phyloP scores from a whole-genome alignment of 2,888 invertebrate genomes.

The Oxyteleia sp. region DNA sequence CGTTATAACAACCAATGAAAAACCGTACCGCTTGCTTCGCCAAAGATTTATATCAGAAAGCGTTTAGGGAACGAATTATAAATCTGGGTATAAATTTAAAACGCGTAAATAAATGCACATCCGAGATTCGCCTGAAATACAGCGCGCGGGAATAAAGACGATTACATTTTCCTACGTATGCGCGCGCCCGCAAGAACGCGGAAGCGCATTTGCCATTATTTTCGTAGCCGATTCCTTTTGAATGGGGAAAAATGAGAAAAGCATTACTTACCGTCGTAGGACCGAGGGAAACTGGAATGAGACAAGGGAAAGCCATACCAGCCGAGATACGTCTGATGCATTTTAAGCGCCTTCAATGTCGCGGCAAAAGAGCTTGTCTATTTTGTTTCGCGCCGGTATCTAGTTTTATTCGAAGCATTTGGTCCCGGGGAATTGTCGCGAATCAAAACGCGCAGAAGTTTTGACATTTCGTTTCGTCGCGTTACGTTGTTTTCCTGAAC shows the following conservation, averaged over 20 bases:
- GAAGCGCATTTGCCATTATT: slow-evolving; percentile 48
- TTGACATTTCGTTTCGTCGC: background rate
- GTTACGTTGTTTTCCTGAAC: background rate
- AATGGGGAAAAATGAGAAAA: slow-evolving; percentile 52
- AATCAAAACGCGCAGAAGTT: slow-evolving; percentile 37
- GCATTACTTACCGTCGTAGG: slow-evolving; percentile 43
- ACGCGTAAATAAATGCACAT: slow-evolving; percentile 19
- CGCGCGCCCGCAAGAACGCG: background rate
- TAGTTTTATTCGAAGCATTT: slow-evolving; percentile 29
- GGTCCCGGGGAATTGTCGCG: background rate
- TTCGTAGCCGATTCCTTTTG: slow-evolving; percentile 41
- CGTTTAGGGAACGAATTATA: slow-evolving; percentile 9
- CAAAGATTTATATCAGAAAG: background rate
- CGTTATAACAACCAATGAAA: too few species aligned
- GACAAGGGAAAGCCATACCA: slow-evolving; percentile 24
- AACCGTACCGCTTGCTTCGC: too few species aligned
- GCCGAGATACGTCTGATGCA: slow-evolving; percentile 57
- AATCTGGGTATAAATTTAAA: slow-evolving; percentile 10
- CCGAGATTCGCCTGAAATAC: background rate
- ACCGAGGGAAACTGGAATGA: slow-evolving; percentile 19
- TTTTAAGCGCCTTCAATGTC: slow-evolving; percentile 61
- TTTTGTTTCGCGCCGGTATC: slow-evolving; percentile 43
- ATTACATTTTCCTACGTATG: slow-evolving; percentile 28
- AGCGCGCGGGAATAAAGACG: slow-evolving; percentile 10
- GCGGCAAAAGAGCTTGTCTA: slow-evolving; percentile 35